Conservation (phyloP, 1,140 invertebrate species). For the Caenorhabditis latens region DNA sequence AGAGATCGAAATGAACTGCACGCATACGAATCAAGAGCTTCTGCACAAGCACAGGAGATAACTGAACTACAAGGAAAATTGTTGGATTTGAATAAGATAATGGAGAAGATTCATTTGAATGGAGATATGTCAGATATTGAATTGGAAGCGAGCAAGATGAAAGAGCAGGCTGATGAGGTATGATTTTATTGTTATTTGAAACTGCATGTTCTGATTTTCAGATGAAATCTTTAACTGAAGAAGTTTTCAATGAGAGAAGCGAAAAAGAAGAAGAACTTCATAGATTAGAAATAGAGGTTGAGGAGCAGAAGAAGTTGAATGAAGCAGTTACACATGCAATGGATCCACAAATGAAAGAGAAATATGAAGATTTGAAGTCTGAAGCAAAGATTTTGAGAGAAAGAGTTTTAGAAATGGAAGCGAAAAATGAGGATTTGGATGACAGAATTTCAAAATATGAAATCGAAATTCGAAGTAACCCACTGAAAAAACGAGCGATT, state of each 20-base stretch:
- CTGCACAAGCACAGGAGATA: conserved; percentile 12
- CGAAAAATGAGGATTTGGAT: conserved; percentile 30
- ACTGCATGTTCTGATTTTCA: background rate
- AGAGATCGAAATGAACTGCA: conserved; percentile 23
- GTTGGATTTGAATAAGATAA: conserved; percentile 44
- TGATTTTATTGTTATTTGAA: background rate
- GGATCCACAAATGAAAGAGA: conserved; percentile 43
- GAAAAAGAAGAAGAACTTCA: conserved; percentile 20
- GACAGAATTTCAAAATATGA: conserved; percentile 35
- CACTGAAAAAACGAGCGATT: conserved; percentile 22
- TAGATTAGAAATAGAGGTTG: conserved; percentile 5
- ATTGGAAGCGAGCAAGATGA: conserved; percentile 45
- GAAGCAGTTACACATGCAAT: conserved; percentile 40
- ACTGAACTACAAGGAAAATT: conserved; percentile 17
- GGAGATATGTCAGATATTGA: conserved; percentile 49
- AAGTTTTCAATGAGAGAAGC: conserved; percentile 22
- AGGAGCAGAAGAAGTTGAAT: conserved; percentile 30
- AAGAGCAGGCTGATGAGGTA: conserved; percentile 50
- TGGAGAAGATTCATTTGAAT: conserved; percentile 51
- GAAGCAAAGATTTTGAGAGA: conserved; percentile 29
- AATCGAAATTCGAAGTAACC: conserved; percentile 40
- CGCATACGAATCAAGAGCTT: conserved; percentile 40
- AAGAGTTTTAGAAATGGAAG: conserved; percentile 18
- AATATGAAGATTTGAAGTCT: conserved; percentile 37
- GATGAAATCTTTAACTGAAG: conserved; percentile 22